phyloP scores from a whole-genome alignment of 2,888 invertebrate genomes.

The Morpho helenor region DNA sequence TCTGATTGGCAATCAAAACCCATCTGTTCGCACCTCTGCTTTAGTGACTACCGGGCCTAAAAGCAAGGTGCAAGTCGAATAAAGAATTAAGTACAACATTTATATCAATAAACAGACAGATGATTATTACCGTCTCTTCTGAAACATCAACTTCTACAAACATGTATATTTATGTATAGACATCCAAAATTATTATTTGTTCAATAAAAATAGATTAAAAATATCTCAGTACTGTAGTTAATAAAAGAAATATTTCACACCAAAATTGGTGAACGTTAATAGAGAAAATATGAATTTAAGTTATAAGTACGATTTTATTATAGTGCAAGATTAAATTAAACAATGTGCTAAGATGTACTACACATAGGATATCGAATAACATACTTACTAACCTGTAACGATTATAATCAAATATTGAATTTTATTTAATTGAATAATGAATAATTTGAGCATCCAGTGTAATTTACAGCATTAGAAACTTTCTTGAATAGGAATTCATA shows the following conservation, averaged over 20 bases:
- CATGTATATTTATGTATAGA: conserved; percentile 17
- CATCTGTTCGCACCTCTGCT: too few species aligned
- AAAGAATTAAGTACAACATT: conserved; percentile 51
- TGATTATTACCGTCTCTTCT: conserved; percentile 7
- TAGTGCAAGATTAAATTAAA: conserved; percentile 18
- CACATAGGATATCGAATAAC: not conserved
- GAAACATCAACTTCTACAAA: conserved; percentile 4
- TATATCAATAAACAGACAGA: conserved; percentile 22
- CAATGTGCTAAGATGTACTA: conserved; percentile 9
- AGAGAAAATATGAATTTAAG: conserved; percentile 9
- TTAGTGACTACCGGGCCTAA: conserved; percentile 15
- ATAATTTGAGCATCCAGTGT: not conserved
- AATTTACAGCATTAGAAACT: too few species aligned
- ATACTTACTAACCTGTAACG: not conserved
- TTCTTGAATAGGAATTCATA: too few species aligned
- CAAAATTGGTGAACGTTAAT: conserved; percentile 16
- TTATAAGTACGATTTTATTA: conserved; percentile 12
- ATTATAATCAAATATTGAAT: not conserved
- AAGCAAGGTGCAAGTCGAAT: conserved; percentile 58
- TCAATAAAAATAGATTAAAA: conserved; percentile 13
- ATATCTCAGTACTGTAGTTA: conserved; percentile 10
- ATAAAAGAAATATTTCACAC: conserved; percentile 12
- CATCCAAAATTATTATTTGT: conserved; percentile 21
- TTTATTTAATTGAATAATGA: too few species aligned
- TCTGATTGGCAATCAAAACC: too few species aligned